Evolutionary conservation across 2,113 vertebrate genomes (phyloP).

Genomic region (Vulpes ferrilata): DNA sequence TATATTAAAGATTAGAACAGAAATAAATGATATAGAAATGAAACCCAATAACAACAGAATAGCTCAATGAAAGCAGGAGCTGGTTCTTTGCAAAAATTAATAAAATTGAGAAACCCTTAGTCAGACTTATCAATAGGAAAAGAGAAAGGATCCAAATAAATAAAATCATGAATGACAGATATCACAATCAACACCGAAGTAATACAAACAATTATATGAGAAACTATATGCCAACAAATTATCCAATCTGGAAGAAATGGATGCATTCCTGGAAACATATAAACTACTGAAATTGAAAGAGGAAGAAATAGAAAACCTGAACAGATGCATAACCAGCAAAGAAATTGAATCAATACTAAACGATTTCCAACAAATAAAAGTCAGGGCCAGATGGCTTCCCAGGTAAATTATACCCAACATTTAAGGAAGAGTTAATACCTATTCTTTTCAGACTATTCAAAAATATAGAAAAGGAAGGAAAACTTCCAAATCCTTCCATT

Average conservation of each 20-base stretch:
- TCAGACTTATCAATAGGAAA: neutral
- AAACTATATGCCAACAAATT: neutral
- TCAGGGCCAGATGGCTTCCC: neutral
- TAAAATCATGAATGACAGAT: neutral
- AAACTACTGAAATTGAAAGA: neutral
- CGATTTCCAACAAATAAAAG: neutral
- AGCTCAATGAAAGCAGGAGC: neutral
- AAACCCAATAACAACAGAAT: neutral
- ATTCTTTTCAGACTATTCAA: too few species aligned
- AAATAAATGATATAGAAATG: neutral
- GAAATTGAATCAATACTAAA: neutral
- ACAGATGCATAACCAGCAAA: neutral
- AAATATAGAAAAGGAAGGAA: neutral
- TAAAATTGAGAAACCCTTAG: neutral
- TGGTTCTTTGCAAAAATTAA: neutral
- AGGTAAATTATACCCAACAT: neutral
- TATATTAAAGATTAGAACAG: neutral
- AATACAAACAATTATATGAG: neutral
- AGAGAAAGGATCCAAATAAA: neutral
- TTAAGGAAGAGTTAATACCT: neutral
- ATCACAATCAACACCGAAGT: neutral
- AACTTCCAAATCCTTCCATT: neutral
- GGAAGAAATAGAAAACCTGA: neutral
- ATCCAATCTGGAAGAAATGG: neutral
- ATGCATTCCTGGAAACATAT: neutral